Percentiles rank a stretch among this genome's conserved stretches.
Evolutionary conservation across 2,888 invertebrate species (phyloP).

Genomic region (Altica lythri): DNA sequence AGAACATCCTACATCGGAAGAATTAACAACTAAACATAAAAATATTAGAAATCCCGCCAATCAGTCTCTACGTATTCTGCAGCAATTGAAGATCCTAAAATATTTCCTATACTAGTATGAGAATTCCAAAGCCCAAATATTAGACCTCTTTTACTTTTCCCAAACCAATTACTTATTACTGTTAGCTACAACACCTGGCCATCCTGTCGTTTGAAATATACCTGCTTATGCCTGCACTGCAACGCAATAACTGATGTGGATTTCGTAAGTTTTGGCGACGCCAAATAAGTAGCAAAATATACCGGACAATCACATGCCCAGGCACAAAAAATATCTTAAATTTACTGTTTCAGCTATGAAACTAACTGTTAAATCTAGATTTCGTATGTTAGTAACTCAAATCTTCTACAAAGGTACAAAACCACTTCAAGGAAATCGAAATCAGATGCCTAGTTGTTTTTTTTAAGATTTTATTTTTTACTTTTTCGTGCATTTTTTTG

Average conservation of each 20-base stretch:
- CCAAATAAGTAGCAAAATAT: conserved; percentile 88
- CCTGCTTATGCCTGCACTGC: conserved; percentile 84
- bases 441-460: too few relatives aligned
- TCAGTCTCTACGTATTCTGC: conserved; percentile 81
- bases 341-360: conserved; percentile 92
- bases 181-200: conserved; percentile 97
- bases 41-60: conserved; percentile 74
- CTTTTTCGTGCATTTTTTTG: too few relatives aligned
- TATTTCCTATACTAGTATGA: conserved; percentile 95
- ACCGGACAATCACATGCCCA: conserved; percentile 90
- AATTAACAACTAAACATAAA: conserved; percentile 83
- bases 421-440: too few relatives aligned
- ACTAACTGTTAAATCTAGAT: too few relatives aligned
- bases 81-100: conserved; percentile 82
- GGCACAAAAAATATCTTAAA: conserved; percentile 84
- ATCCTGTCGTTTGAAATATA: conserved; percentile 89
- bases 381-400: too few relatives aligned
- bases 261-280: conserved; percentile 76
- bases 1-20: conserved; percentile 69
- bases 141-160: conserved; percentile 84
- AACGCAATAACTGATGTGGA: conserved; percentile 86
- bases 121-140: conserved; percentile 98
- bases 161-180: conserved; percentile 96
- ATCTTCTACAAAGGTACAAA: too few relatives aligned
- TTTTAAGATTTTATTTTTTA: too few relatives aligned